phyloP scores from a whole-genome alignment of 2,113 vertebrate genomes.

The Gavia stellata region DNA sequence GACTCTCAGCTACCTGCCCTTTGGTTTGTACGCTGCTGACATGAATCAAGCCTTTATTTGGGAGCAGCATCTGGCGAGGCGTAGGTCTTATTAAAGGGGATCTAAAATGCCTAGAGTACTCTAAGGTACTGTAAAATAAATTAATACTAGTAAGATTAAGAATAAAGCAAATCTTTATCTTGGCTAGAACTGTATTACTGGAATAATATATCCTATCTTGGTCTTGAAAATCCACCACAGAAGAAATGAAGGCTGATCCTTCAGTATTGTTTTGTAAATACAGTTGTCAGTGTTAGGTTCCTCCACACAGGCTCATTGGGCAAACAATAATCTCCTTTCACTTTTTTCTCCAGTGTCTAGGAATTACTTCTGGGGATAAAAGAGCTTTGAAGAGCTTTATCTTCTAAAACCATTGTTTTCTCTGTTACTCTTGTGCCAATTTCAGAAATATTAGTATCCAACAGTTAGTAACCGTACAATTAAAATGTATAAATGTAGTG shows the following conservation, averaged over 20 bases:
- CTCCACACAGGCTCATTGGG: background rate
- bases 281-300: conserved; percentile 27
- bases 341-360: background rate
- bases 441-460: background rate
- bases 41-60: background rate
- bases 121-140: conserved; percentile 23
- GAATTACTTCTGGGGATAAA: conserved; percentile 15
- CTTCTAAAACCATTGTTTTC: conserved; percentile 37
- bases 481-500: background rate
- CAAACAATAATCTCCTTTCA: conserved; percentile 31
- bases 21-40: background rate
- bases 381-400: conserved; percentile 44
- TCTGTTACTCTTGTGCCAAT: background rate
- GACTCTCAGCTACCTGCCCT: background rate
- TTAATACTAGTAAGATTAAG: conserved; percentile 22
- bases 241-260: conserved; percentile 10
- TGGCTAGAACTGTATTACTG: background rate
- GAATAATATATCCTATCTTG: background rate
- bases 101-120: background rate
- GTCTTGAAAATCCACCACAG: background rate
- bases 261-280: background rate
- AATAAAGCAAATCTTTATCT: conserved; percentile 36
- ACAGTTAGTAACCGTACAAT: background rate
- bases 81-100: background rate
- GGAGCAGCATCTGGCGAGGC: background rate